Evolutionary conservation across 2,113 vertebrate genomes (phyloP), one percentile per base, ranked within the genome.

Genomic region (Microtus ochrogaster): DNA sequence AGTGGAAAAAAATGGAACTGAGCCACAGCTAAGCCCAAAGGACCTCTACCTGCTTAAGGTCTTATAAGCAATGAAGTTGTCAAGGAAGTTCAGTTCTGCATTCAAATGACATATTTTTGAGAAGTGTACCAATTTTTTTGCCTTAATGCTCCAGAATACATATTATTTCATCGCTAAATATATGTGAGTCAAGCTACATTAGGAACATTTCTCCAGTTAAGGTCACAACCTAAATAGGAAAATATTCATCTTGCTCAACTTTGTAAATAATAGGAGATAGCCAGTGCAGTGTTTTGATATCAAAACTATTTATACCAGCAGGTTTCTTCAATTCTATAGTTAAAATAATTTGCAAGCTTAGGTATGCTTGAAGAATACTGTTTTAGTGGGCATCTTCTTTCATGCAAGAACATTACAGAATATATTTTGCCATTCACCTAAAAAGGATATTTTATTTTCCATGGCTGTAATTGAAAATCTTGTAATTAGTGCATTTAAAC

Each of bases 211-310:
- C 33, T 90, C 28, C 84, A 22, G 14, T 47, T 91, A 94, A 89
- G 21, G 22, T 77, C 44, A 90, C 68, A 63, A 90, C 5, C 9
- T 52, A 58, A 88, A 93, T 77, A 14, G 33, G 73, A 82, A 87
- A 28, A 79, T 49, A 58, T 19, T 72, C 6, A 19, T 79, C 77
- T 94, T 74, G 33, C 2, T 92, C 90, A 95, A 77, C 9, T 92
- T 96, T 65, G 21, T 68, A 92, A 82, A 78, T 66, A 92, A 72
- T 81, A 76, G 94, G 41, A 92, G 76, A 88, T 26, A 95, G 49
- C 2, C 36, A 87, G 9, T 58, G 5, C 39, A 79, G 81, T 73
- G 3, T 26, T 96, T 95, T 83, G 77, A 16, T 7, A 81, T 81
- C 10, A 65, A 78, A 77, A 63, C 4, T 10, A 55, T 49, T 58